These are phyloP conservation scores for Malacoraja senta DNA, from an alignment of 2,797 vertebrate genomes.

Conservation along the genomic window DNA sequence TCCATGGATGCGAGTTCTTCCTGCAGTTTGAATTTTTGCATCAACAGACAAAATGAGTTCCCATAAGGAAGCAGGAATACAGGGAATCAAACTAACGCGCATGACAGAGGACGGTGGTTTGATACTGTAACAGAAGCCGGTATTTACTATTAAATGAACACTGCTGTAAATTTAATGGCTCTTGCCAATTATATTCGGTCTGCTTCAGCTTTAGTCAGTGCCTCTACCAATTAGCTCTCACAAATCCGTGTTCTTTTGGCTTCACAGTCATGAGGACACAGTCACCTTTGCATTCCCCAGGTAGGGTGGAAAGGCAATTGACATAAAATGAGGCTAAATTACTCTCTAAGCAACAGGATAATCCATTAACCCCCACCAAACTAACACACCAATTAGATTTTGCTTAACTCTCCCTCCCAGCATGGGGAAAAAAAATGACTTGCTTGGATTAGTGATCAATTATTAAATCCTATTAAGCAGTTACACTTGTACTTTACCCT, in stretches of 20 bases:
- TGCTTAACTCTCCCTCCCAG: no score
- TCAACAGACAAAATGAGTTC: neutral
- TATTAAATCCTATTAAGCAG: neutral
- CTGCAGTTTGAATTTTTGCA: no score
- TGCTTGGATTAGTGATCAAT: neutral
- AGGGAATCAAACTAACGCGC: neutral
- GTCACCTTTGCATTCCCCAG: neutral
- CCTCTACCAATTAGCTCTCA: neutral
- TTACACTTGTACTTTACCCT: neutral
- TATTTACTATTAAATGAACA: neutral
- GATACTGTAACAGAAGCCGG: neutral
- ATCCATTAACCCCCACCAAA: neutral
- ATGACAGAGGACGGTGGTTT: neutral
- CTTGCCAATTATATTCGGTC: neutral
- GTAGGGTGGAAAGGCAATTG: neutral
- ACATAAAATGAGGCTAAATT: neutral
- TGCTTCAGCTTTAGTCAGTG: neutral
- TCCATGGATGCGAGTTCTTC: no score
- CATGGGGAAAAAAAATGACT: neutral
- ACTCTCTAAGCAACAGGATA: neutral
- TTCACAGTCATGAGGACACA: neutral
- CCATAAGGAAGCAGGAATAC: no score
- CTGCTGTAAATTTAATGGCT: neutral
- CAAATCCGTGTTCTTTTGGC: neutral
- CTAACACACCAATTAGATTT: neutral